Evolutionary conservation across 2,113 vertebrate species (phyloP), one percentile per base, ranked within the genome.

Genomic region (Pitta sordida): DNA sequence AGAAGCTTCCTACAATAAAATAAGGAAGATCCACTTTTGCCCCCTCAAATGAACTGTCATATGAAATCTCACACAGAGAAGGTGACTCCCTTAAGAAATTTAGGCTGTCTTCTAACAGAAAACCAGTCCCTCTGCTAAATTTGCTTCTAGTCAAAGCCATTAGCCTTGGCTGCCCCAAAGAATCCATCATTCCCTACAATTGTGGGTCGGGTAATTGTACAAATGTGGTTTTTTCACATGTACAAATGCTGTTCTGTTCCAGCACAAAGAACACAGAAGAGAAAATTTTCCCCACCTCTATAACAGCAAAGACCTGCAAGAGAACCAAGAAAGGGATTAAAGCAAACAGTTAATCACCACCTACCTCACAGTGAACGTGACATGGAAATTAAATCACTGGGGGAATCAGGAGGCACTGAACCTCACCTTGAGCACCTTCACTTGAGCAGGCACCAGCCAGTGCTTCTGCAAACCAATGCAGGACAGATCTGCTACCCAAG

Each of bases 371-470:
- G 27, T 3, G 14, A 30, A 41, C 30, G 13, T 52, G 37, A 12
- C 39, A 30, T 0, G 3, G 36, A 29, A 36, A 49, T n/a, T n/a
- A n/a, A 6, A 43, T 3, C 15, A 7, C 13, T 19, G 46, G 32
- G 14, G 55, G 29, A 29, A 52, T 43, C 8, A n/a, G 55, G n/a
- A 36, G 53, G 41, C 22, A 56, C 39, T 16, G 21, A 10, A 36
- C 43, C 30, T 13, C 26, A 19, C 29, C 3, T 10, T 2, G 5
- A 62, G 27, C 48, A 29, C 34, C 6, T 24, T 36, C n/a, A 44
- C 26, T 62, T 51, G 13, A 30, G 34, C 34, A 37, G 49, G 44
- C 39, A 70, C 32, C 51, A 27, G 34, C 37, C 17, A 12, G 14
- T 1, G 23, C 27, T 7, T 46, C 44, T 46, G 20, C 27, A 19